Evolutionary conservation across 2,113 vertebrate species (phyloP).

Genomic region (Greenwoodochromis staneri): DNA sequence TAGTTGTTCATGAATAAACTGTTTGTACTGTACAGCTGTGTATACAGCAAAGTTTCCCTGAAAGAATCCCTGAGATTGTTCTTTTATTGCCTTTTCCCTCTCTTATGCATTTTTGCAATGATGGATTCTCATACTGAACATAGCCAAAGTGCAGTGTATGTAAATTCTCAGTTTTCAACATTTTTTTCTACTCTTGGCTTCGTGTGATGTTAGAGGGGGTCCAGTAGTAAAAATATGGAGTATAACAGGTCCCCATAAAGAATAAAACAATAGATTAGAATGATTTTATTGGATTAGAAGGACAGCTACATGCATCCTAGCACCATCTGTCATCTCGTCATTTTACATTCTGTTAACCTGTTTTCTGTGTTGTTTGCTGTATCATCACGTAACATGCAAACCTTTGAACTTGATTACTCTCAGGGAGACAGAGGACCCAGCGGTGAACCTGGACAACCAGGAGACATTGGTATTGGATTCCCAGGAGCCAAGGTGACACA

Average conservation of each 20-base stretch:
- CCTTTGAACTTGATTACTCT: background rate
- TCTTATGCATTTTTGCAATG: background rate
- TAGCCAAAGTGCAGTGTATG: background rate
- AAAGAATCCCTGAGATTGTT: background rate
- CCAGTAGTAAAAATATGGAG: background rate
- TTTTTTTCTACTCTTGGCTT: background rate
- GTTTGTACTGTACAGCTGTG: background rate
- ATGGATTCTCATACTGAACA: background rate
- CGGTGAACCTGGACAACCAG: conserved; percentile 75
- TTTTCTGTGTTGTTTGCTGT: background rate
- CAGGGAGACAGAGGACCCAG: conserved; percentile 71
- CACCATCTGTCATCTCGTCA: background rate
- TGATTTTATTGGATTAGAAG: background rate
- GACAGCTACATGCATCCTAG: background rate
- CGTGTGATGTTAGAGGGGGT: background rate
- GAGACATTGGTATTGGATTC: conserved; percentile 75
- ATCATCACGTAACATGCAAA: background rate
- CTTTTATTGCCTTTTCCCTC: rapidly evolving
- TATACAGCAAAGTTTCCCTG: rapidly evolving
- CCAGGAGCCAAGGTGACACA: conserved; percentile 81
- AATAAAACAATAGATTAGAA: background rate
- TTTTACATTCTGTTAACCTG: background rate
- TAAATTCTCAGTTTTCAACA: background rate
- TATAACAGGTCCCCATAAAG: rapidly evolving
- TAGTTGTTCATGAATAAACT: background rate